Evolutionary conservation across 1,140 invertebrate species (phyloP), one percentile per base, ranked within the genome.

Genomic region (Wasmannia auropunctata): DNA sequence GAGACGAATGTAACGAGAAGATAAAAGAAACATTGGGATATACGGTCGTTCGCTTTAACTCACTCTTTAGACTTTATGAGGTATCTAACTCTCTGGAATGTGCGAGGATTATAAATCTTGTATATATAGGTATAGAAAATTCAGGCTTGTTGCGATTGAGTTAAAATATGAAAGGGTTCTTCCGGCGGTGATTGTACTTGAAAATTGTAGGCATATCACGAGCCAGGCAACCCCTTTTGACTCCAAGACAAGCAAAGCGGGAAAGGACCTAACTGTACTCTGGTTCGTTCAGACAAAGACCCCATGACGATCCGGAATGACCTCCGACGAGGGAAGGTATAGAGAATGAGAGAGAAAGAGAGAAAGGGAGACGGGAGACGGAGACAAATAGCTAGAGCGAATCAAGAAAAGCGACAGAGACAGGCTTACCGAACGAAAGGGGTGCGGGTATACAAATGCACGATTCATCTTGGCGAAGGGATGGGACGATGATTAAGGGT

Each of bases 401-500:
- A 56, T 74, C 37, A 25, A 74, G 79, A 43, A 58, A 74, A 40
- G 54, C 67, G 79, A 80, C 62, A 49, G 63, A 40, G 77, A 69
- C 34, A 49, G 40, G 62, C 43, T 56, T 6, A 40, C 16, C 7
- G 60, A 63, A 43, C n/a, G 84, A 90, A 69, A 81, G 76, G 69
- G 88, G 79, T 74, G 76, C 86, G 80, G 65, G 62, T 74, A 85
- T 74, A 89, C 87, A 91, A 89, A 90, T 88, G 85, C 88, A 91
- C 92, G 86, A 93, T 92, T 93, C 89, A 92, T 93, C 92, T 93
- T 87, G 86, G 74, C 83, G 79, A 69, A 91, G 90, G 90, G 91
- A 87, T 92, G 90, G 89, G 90, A 86, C 83, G 88, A 92, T 91
- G 91, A 92, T 91, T 92, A 92, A 92, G 91, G 89, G 91, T 92